Percentiles rank a stretch among this genome's conserved stretches.
Evolutionary conservation across 2,888 invertebrate species (phyloP).

Genomic region (Quadriops clusia): DNA sequence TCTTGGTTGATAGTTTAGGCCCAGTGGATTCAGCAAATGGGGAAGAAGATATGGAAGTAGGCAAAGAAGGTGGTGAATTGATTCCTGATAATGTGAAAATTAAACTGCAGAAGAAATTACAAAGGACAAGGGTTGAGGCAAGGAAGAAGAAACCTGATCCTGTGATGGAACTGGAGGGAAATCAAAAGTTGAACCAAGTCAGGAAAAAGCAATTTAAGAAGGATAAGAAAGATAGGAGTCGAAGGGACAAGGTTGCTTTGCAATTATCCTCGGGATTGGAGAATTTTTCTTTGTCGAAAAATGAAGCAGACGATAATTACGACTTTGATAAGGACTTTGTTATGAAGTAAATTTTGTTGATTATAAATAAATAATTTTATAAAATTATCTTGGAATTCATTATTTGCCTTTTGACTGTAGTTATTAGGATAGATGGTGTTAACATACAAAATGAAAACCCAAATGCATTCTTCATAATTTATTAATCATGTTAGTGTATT

Average conservation of each 20-base stretch:
- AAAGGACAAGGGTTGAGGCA: conserved; percentile 24
- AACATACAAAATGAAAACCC: no score
- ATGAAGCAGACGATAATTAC: conserved; percentile 43
- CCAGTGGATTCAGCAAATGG: no score
- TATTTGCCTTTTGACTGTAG: no score
- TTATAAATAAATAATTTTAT: conserved; percentile 10
- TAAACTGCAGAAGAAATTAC: conserved; percentile 26
- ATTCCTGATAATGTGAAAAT: conserved; percentile 13
- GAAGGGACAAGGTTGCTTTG: conserved; percentile 50
- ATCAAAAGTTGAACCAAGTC: conserved; percentile 47
- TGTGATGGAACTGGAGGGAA: conserved; percentile 58
- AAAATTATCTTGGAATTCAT: conserved; percentile 9
- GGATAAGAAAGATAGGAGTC: conserved; percentile 45
- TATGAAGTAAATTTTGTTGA: conserved; percentile 14
- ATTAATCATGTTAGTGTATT: no score
- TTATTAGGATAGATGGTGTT: no score
- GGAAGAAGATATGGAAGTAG: conserved; percentile 38
- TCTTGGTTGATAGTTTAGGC: conserved; percentile 48
- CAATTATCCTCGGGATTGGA: conserved; percentile 54
- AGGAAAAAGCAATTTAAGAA: conserved; percentile 56
- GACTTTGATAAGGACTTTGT: conserved; percentile 50
- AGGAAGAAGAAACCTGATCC: conserved; percentile 46
- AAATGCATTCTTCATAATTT: no score
- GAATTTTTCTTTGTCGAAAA: conserved; percentile 41
- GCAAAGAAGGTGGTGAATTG: conserved; percentile 32